Base-by-base conservation (phyloP, 2,888 invertebrate species). In the Mesorhabditis belari region DNA sequence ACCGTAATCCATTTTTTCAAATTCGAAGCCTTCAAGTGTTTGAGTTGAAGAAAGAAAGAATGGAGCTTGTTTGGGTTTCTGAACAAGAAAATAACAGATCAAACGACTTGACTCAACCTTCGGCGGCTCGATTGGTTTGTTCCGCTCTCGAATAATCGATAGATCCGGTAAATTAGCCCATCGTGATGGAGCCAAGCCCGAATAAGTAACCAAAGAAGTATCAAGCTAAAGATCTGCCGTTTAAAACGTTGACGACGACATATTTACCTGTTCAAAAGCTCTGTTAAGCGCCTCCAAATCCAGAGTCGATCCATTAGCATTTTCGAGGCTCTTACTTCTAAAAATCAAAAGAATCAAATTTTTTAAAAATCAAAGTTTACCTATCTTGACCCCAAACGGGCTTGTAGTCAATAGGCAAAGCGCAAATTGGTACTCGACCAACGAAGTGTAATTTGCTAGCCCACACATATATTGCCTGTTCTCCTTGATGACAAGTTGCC, bases 31-130 rank as follows among this genome's bases (percentile, higher is more conserved):
- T 73, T 90, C 88, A 21, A 92, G 84, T 1, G 90, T 89, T 0
- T 91, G 87, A 60, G 93, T 86, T 0, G 94, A 93, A 0, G 95
- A 93, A 57, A 96, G 84, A 81, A 98, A 96, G 85, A 98, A 98
- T 0, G 96, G 96, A 0, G 93, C 95, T 52, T 62, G 23, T 50
- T 49, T 19, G 17, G 26, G 19, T 49, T 19, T 49, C 28, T 17
- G 21, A 29, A 56, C 12, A 17, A 28, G n/a, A n/a, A n/a, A n/a
- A n/a, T n/a, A n/a, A n/a, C n/a, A n/a, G n/a, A n/a, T n/a, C n/a
- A n/a, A n/a, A n/a, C n/a, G n/a, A n/a, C n/a, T n/a, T n/a, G n/a
- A n/a, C n/a, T n/a, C n/a, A n/a, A 64, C 64, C 64, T 88, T 90
- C 0, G 89, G 86, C 0, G 90, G 87, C 56, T 88, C 88, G 82